phyloP scores from a whole-genome alignment of 2,113 vertebrate genomes.

The Lepisosteus osseus region DNA sequence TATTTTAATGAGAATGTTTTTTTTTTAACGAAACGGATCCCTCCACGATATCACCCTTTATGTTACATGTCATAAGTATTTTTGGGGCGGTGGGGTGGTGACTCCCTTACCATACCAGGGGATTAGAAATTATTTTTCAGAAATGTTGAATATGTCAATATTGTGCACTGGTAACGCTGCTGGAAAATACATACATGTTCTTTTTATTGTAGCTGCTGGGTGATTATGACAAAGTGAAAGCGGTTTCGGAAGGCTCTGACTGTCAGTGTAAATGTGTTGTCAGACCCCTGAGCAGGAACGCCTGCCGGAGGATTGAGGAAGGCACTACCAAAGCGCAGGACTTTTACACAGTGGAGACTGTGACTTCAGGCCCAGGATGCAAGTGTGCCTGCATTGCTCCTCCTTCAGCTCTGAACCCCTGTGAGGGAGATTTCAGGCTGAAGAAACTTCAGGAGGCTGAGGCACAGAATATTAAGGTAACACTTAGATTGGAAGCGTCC shows the following conservation, averaged over 20 bases:
- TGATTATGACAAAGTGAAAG: conserved; percentile 96
- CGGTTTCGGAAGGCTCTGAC: conserved; percentile 88
- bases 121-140: too few species aligned
- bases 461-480: conserved; percentile 83
- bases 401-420: conserved; percentile 85
- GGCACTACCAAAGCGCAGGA: conserved; percentile 69
- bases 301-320: conserved; percentile 76
- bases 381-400: conserved; percentile 91
- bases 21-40: too few species aligned
- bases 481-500: background rate
- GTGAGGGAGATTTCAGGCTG: conserved; percentile 83
- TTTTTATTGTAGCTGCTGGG: conserved; percentile 81
- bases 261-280: conserved; percentile 95
- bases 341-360: conserved; percentile 88
- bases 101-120: too few species aligned
- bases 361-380: conserved; percentile 84
- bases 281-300: conserved; percentile 81
- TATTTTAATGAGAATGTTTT: too few species aligned
- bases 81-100: too few species aligned
- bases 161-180: conserved; percentile 29
- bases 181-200: conserved; percentile 53
- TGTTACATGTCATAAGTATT: too few species aligned
- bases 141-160: background rate
- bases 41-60: too few species aligned
- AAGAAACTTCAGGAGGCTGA: conserved; percentile 80